These are phyloP conservation scores for Stenchaetothrips biformis DNA, from an alignment of 2,888 invertebrate species.

Conservation along the genomic window DNA sequence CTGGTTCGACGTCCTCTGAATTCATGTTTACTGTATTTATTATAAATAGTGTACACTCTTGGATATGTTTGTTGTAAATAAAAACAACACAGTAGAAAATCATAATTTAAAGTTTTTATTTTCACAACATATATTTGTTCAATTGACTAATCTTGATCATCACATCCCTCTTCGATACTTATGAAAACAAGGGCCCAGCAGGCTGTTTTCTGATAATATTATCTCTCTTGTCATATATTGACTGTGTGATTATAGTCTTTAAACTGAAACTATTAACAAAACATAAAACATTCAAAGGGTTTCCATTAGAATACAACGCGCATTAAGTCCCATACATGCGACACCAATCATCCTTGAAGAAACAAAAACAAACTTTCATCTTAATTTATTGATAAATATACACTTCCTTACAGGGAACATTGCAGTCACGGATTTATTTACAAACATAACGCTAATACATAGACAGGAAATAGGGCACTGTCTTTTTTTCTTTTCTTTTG, in stretches of 20 bases:
- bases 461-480: neutral
- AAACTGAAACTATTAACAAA: neutral
- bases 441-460: neutral
- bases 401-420: slow-evolving; percentile 7
- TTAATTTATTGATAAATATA: neutral
- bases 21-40: no score
- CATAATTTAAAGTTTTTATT: slow-evolving; percentile 19
- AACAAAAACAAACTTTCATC: neutral
- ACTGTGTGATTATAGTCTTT: neutral
- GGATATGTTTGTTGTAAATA: neutral
- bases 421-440: slow-evolving; percentile 11
- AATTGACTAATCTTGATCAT: slow-evolving; percentile 16
- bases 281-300: neutral
- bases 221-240: neutral
- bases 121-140: slow-evolving; percentile 25
- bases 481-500: neutral
- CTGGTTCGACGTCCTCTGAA: no score
- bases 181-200: neutral
- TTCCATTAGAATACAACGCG: neutral
- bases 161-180: slow-evolving; percentile 7
- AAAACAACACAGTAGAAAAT: slow-evolving; percentile 15
- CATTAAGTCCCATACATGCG: neutral
- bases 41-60: no score
- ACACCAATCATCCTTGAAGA: neutral
- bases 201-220: neutral